These are phyloP conservation scores for Steinernema scapterisci DNA, from an alignment of 2,888 invertebrate genomes.

Conservation along the genomic window DNA sequence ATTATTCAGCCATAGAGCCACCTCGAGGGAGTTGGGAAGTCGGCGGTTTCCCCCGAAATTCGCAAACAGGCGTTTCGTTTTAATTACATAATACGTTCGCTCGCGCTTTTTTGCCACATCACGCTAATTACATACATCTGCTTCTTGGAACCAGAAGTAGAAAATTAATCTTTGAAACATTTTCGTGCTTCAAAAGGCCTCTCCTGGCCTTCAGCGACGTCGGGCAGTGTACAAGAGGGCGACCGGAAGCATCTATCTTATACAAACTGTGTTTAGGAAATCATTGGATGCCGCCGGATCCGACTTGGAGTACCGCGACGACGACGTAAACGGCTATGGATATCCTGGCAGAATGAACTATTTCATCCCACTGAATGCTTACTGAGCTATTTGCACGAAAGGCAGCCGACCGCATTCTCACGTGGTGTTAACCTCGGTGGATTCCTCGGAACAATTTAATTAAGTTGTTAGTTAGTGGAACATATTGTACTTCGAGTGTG, in stretches of 20 bases:
- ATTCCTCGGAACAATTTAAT: background rate
- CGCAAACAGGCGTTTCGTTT: background rate
- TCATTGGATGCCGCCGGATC: background rate
- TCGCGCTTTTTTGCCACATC: background rate
- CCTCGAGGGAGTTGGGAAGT: background rate
- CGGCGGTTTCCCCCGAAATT: background rate
- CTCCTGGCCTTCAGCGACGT: too few species aligned
- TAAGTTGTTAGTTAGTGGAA: background rate
- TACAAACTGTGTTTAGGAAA: background rate
- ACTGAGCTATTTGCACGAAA: background rate
- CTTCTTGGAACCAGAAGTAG: background rate
- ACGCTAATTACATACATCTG: background rate
- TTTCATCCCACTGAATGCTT: background rate
- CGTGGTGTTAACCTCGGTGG: too few species aligned
- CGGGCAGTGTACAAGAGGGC: too few species aligned
- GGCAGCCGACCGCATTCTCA: too few species aligned
- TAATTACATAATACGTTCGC: background rate
- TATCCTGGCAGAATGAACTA: conserved; percentile 19
- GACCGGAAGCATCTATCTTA: too few species aligned
- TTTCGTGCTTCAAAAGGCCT: too few species aligned
- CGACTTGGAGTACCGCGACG: conserved; percentile 7
- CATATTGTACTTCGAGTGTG: background rate
- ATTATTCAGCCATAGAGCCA: background rate
- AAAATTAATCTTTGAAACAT: background rate
- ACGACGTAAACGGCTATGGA: background rate